phyloP scores from a whole-genome alignment of 2,113 vertebrate genomes.

The Conger conger region DNA sequence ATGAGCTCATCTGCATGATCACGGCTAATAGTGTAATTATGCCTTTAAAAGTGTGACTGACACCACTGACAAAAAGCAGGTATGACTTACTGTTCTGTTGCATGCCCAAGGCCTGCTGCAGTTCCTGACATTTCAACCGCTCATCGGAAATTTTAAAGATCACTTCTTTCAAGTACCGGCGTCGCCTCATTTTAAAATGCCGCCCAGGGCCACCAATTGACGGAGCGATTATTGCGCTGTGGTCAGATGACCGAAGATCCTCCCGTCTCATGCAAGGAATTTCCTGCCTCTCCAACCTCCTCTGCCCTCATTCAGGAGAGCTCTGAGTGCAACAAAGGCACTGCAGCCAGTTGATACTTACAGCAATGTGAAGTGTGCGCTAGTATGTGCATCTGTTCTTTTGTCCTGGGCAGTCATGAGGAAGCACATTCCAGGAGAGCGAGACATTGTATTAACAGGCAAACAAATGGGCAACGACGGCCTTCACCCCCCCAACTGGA shows the following conservation, averaged over 20 bases:
- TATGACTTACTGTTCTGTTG: not conserved
- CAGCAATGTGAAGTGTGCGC: constrained; percentile 17
- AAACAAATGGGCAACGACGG: not conserved
- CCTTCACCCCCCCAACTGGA: not conserved
- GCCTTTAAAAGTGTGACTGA: not conserved
- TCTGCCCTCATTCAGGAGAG: constrained; percentile 1
- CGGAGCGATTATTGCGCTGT: constrained; percentile 48
- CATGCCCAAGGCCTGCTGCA: constrained; percentile 31
- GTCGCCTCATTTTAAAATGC: constrained; percentile 41
- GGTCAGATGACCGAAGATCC: constrained; percentile 41
- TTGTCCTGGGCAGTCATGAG: not conserved
- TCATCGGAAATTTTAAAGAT: constrained; percentile 32
- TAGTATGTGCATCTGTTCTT: not conserved
- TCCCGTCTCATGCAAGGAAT: not conserved
- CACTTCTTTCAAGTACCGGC: constrained; percentile 25
- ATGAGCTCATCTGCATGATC: too few species aligned
- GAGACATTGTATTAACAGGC: not conserved
- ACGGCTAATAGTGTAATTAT: too few species aligned
- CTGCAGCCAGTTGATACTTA: constrained; percentile 30
- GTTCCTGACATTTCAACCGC: constrained; percentile 21
- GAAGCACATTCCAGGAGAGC: not conserved
- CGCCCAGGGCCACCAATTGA: constrained; percentile 41
- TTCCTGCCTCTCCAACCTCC: constrained; percentile 36
- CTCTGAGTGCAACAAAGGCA: not conserved
- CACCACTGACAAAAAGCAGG: not conserved